A percentile compares a stretch with the other conserved stretches of the same genome.
phyloP scores from a whole-genome alignment of 2,797 vertebrate genomes.

The Acanthis flammea region DNA sequence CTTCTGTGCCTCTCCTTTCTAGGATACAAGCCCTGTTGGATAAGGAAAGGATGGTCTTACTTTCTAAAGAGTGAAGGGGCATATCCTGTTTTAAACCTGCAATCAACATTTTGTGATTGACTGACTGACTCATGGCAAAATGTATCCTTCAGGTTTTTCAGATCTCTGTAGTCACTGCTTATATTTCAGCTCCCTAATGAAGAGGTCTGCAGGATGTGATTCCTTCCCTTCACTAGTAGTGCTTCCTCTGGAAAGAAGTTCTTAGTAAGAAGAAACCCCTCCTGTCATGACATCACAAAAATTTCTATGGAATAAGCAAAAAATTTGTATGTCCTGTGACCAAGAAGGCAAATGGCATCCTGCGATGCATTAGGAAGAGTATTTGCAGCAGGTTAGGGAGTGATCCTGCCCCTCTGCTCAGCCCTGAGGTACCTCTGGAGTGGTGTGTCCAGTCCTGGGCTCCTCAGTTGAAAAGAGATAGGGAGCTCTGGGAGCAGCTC shows the following conservation, averaged over 20 bases:
- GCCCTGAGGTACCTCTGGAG: not conserved
- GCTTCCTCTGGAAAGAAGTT: not conserved
- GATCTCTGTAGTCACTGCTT: not conserved
- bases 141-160: not conserved
- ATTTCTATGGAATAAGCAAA: not conserved
- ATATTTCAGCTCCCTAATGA: not conserved
- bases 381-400: not conserved
- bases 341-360: not conserved
- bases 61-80: not conserved
- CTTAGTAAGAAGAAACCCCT: not conserved
- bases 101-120: not conserved
- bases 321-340: fast-evolving
- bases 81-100: not conserved
- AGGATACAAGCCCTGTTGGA: not conserved
- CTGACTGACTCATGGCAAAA: not conserved
- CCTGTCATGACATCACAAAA: not conserved
- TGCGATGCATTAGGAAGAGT: not conserved
- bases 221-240: not conserved
- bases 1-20: not conserved
- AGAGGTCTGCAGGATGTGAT: not conserved
- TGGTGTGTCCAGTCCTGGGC: too few relatives aligned
- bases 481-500: not conserved
- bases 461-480: not conserved
- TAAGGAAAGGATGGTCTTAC: not conserved
- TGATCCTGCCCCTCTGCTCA: not conserved